Evolutionary conservation across 2,888 invertebrate genomes (phyloP), one percentile per base, ranked within the genome.

Genomic region (Galerucella calmariensis): DNA sequence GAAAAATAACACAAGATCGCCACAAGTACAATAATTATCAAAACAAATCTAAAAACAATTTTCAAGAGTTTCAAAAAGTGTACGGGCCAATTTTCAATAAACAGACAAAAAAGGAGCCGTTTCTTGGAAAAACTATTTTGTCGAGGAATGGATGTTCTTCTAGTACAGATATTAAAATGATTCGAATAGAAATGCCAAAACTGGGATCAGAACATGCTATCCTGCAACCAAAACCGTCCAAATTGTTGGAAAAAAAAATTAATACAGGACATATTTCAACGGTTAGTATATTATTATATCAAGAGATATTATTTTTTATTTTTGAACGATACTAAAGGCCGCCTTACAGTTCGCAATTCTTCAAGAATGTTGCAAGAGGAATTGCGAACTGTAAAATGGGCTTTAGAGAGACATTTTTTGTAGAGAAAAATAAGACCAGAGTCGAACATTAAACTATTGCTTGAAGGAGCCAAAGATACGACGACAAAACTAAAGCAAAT

Each of bases 201-300:
- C 8, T 65, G 46, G 63, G 63, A n/a, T 65, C 63, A 12, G 63
- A 65, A 65, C 63, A 65, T 44, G 63, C 63, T 14, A 20, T 65
- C 20, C 16, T 65, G 11, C 41, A 65, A 11, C 14, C 44, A n/a
- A 16, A 59, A 20, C 12, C 12, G 11, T 27, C 27, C 11, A 59
- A 59, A 41, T 41, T n/a, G 41, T 27, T 35, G n/a, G 35, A 16
- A 5, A 41, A 41, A 35, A 35, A 41, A 44, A 11, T 44, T 20
- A 44, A 46, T 41, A 8, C 35, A 11, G 44, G 20, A 44, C n/a
- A 63, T 44, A 65, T 46, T 4, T 20, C 10, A 10, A 16, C 41
- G 46, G 63, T 65, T 46, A 46, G 63, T 58, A 58, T 56, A 16
- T 56, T 56, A n/a, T n/a, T n/a, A n/a, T n/a, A n/a, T n/a, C n/a